phyloP scores from a whole-genome alignment of 2,888 invertebrate genomes.

The Periphyllus acericola region DNA sequence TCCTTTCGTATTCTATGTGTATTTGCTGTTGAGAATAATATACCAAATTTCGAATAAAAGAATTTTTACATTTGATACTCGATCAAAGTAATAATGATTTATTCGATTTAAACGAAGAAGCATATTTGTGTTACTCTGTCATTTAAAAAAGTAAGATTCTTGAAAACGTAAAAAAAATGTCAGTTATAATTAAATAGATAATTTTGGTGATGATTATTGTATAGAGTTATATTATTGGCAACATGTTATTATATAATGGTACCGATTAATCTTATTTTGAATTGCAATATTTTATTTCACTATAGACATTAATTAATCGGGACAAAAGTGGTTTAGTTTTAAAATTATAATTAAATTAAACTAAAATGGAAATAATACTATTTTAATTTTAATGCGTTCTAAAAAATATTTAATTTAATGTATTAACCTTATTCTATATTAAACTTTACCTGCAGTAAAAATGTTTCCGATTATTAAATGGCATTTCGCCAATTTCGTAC shows the following conservation, averaged over 20 bases:
- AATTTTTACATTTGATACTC: background rate
- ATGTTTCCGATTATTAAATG: conserved; percentile 17
- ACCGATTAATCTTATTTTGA: background rate
- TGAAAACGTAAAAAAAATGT: background rate
- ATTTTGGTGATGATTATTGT: background rate
- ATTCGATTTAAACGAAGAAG: background rate
- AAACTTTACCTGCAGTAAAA: background rate
- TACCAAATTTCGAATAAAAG: too few relatives aligned
- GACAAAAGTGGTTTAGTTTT: too few relatives aligned
- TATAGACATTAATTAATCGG: too few relatives aligned
- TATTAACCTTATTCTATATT: background rate
- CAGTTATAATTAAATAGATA: background rate
- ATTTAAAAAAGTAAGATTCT: too few relatives aligned
- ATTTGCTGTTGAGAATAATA: too few relatives aligned
- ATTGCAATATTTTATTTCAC: background rate
- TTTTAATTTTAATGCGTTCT: background rate
- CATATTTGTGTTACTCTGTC: background rate
- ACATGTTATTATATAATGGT: background rate
- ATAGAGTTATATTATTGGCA: too few relatives aligned
- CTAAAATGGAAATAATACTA: background rate
- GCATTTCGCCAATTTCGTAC: conserved; percentile 17
- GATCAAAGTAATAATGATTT: background rate
- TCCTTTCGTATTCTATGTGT: too few relatives aligned
- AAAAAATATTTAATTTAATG: background rate
- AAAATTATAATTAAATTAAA: background rate